phyloP scores from a whole-genome alignment of 2,797 vertebrate species.

The Fundulus diaphanus region DNA sequence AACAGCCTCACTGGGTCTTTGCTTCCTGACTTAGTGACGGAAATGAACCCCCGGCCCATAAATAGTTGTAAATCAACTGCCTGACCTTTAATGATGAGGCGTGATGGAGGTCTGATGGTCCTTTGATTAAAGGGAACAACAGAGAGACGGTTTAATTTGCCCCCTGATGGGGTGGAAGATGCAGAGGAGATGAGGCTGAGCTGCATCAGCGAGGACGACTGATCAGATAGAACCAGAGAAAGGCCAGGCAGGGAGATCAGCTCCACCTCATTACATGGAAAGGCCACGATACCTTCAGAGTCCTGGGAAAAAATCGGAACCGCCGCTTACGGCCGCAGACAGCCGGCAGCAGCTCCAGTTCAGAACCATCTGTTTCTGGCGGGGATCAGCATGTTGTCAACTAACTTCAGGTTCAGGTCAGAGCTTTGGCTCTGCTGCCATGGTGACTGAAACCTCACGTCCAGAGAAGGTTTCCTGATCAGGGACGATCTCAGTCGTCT shows the following conservation, averaged over 20 bases:
- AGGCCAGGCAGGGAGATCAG: neutral
- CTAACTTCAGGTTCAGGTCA: no score
- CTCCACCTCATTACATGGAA: neutral
- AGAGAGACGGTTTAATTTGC: conserved; percentile 6
- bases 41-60: neutral
- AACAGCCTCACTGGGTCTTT: neutral
- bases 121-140: conserved; percentile 4
- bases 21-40: neutral
- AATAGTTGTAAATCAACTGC: neutral
- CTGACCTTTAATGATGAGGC: conserved; percentile 16
- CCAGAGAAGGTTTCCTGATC: no score
- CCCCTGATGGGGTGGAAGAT: neutral
- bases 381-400: neutral
- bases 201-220: neutral
- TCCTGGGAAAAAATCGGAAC: no score
- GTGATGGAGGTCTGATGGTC: conserved; percentile 6
- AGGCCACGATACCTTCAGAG: neutral
- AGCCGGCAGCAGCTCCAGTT: no score
- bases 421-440: no score
- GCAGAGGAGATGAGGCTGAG: neutral
- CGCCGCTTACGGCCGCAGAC: no score
- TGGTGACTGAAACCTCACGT: no score
- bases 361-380: neutral
- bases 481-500: no score
- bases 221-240: neutral